Percentiles rank a stretch among this genome's conserved stretches.
phyloP scores from a whole-genome alignment of 2,888 invertebrate species.

The Drosophila atroscutellata region DNA sequence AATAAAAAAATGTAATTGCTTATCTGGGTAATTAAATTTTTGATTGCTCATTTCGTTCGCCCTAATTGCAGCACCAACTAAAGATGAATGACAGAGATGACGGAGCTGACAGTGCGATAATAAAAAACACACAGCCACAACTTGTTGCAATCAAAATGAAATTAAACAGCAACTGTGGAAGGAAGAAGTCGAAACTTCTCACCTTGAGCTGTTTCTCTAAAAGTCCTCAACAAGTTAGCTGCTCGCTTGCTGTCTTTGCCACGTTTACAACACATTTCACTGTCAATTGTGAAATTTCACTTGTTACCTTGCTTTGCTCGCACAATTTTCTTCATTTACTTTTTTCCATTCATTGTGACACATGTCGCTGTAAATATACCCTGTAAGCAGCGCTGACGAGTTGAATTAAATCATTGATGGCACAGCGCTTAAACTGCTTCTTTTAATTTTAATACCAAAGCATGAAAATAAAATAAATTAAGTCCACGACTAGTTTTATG shows the following conservation, averaged over 20 bases:
- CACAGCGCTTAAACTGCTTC: neutral
- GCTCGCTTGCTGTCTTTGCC: conserved; percentile 3
- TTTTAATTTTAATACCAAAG: neutral
- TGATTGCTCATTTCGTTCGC: conserved; percentile 56
- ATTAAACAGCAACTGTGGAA: conserved; percentile 50
- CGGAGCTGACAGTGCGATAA: conserved; percentile 17
- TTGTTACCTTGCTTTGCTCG: conserved; percentile 37
- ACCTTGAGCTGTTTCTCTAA: conserved; percentile 35
- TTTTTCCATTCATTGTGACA: conserved; percentile 46
- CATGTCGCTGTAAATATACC: conserved; percentile 51
- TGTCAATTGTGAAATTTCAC: conserved; percentile 67
- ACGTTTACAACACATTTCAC: conserved; percentile 72
- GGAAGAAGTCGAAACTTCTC: conserved; percentile 34
- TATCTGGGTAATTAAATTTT: conserved; percentile 69
- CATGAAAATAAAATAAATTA: neutral
- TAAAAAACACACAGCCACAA: conserved; percentile 22
- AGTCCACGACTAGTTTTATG: neutral
- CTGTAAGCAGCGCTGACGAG: neutral
- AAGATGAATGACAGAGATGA: conserved; percentile 58
- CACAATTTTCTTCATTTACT: conserved; percentile 18
- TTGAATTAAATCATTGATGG: neutral
- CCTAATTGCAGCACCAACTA: conserved; percentile 59
- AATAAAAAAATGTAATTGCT: conserved; percentile 69
- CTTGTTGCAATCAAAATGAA: conserved; percentile 57
- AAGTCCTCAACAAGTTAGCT: conserved; percentile 28